Conservation (phyloP, 2,888 invertebrate species). For the Metellina segmentata region DNA sequence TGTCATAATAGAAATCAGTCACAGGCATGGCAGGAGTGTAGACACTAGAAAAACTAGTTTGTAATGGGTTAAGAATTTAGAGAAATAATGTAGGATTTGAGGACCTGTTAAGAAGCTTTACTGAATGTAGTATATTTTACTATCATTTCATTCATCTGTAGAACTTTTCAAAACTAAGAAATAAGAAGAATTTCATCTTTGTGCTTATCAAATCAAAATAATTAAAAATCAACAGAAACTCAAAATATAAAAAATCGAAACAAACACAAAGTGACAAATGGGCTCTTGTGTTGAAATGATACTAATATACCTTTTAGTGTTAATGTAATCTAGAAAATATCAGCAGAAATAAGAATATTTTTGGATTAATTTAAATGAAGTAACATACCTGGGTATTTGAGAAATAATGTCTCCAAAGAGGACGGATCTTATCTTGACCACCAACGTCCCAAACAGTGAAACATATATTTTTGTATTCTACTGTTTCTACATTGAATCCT, state of each 20-base stretch:
- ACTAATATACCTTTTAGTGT: background rate
- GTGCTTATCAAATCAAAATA: background rate
- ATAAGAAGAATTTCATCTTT: background rate
- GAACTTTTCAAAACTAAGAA: too few relatives aligned
- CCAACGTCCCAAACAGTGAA: constrained; percentile 99
- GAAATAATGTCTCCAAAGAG: constrained; percentile 99
- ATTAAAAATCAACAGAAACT: too few relatives aligned
- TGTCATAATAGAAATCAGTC: too few relatives aligned
- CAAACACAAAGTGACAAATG: background rate
- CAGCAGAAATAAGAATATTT: background rate
- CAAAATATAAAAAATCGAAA: background rate
- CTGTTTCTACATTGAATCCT: constrained; percentile 99
- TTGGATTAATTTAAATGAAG: background rate
- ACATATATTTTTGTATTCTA: constrained; percentile 99
- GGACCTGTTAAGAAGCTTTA: too few relatives aligned
- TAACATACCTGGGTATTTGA: constrained; percentile 88
- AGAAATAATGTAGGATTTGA: too few relatives aligned
- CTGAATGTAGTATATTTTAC: too few relatives aligned
- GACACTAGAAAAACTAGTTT: too few relatives aligned
- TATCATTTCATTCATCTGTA: too few relatives aligned
- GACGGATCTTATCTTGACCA: constrained; percentile 98
- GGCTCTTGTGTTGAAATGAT: too few relatives aligned
- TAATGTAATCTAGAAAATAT: background rate
- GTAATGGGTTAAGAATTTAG: too few relatives aligned
- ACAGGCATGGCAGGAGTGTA: too few relatives aligned